Evolutionary conservation across 1,140 invertebrate genomes (phyloP).

Genomic region (Dolichoris vasculosae): DNA sequence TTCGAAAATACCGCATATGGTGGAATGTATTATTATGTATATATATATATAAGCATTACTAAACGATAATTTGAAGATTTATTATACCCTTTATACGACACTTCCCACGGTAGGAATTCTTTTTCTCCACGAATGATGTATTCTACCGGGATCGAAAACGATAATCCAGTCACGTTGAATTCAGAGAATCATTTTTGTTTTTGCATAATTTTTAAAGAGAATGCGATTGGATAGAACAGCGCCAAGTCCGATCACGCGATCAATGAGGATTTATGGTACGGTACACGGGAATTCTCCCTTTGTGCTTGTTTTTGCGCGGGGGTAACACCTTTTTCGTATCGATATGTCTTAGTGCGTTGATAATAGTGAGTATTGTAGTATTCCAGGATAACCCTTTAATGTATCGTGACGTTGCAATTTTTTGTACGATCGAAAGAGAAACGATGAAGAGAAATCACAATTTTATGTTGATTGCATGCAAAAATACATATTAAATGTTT

Average conservation of each 20-base stretch:
- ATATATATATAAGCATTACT: background rate
- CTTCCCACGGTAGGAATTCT: background rate
- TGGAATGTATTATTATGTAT: background rate
- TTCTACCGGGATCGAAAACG: background rate
- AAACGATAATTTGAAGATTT: background rate
- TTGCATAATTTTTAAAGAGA: slow-evolving; percentile 38
- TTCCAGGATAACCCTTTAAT: no score
- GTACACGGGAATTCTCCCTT: background rate
- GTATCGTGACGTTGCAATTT: no score
- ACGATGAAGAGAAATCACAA: background rate
- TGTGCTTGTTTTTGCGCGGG: background rate
- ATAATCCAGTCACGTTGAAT: slow-evolving; percentile 36
- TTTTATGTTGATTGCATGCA: background rate
- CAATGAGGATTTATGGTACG: slow-evolving; percentile 25
- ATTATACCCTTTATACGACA: background rate
- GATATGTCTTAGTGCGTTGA: background rate
- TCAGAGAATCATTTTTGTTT: slow-evolving; percentile 39
- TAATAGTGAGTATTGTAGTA: no score
- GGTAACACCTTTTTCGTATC: slow-evolving; percentile 22
- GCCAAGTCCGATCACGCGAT: background rate
- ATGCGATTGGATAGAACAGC: background rate
- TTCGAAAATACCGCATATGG: no score
- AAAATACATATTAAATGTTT: background rate
- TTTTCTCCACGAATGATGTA: background rate
- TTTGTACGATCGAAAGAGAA: background rate